Evolutionary conservation across 1,140 invertebrate genomes (phyloP).

Genomic region (Popillia japonica): DNA sequence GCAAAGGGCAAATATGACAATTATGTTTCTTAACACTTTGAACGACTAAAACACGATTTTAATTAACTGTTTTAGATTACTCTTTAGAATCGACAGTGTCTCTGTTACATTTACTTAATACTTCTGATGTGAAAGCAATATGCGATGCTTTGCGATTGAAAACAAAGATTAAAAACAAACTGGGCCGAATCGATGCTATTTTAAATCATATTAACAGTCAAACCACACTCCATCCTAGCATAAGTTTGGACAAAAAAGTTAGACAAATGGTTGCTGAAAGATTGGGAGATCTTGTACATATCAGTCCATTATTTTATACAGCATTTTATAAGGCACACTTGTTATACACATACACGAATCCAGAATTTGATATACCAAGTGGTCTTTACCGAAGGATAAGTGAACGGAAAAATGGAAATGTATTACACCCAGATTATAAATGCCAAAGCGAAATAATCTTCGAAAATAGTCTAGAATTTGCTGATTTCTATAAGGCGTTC

Average conservation of each 20-base stretch:
- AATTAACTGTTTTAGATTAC: conserved; percentile 2
- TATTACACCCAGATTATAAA: not conserved
- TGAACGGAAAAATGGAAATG: not conserved
- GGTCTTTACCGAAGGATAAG: not conserved
- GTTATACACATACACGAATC: not conserved
- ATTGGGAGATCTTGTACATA: conserved; percentile 7
- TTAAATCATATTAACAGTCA: not conserved
- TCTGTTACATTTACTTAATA: not conserved
- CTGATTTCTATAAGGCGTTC: conserved; percentile 2
- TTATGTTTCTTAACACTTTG: not conserved
- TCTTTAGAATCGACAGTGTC: not conserved
- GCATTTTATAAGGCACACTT: not conserved
- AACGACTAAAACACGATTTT: not conserved
- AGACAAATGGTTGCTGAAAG: not conserved
- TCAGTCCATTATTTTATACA: conserved; percentile 2
- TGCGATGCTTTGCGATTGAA: not conserved
- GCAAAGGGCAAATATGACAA: too few species aligned
- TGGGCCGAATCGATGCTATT: not conserved
- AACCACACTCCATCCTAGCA: not conserved
- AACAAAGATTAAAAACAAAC: not conserved
- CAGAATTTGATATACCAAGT: conserved; percentile 18
- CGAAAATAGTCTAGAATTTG: not conserved
- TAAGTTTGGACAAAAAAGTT: conserved; percentile 2
- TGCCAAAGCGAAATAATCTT: not conserved
- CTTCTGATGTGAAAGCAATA: not conserved